Evolutionary conservation across 1,140 invertebrate species (phyloP).

Genomic region (Eufriesea mexicana): DNA sequence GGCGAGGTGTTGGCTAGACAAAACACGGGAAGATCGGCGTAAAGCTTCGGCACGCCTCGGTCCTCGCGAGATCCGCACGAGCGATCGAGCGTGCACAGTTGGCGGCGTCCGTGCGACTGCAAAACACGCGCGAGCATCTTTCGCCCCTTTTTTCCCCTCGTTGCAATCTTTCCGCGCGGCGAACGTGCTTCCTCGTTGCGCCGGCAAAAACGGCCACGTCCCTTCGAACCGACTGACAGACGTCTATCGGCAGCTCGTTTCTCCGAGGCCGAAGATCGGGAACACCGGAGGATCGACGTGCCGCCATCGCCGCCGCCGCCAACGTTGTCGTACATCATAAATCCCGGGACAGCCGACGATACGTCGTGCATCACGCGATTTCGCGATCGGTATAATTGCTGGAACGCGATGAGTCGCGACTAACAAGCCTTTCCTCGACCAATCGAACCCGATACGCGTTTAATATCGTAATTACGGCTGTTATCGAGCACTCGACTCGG

Average conservation of each 20-base stretch:
- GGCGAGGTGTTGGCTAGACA: not conserved
- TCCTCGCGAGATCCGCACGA: conserved; percentile 41
- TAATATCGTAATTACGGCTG: conserved; percentile 1
- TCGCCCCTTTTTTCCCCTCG: conserved; percentile 41
- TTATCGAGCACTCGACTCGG: not conserved
- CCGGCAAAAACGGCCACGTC: conserved; percentile 43
- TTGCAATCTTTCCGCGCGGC: conserved; percentile 19
- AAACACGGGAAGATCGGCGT: not conserved
- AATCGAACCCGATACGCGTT: conserved; percentile 3
- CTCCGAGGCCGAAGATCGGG: not conserved
- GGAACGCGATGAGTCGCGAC: conserved; percentile 4
- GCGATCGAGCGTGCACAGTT: conserved; percentile 48
- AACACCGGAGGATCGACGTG: not conserved
- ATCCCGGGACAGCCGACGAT: conserved; percentile 12
- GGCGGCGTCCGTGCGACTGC: conserved; percentile 12
- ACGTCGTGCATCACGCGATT: conserved; percentile 32
- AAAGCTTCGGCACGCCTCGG: not conserved
- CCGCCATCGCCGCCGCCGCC: too few species aligned
- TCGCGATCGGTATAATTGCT: conserved; percentile 29
- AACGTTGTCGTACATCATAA: conserved; percentile 7
- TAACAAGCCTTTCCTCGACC: conserved; percentile 40
- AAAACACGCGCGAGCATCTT: conserved; percentile 52
- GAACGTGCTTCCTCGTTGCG: conserved; percentile 45
- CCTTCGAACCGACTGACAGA: conserved; percentile 39
- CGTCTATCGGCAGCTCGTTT: conserved; percentile 32